Percentiles rank a stretch among this genome's conserved stretches.
phyloP scores from a whole-genome alignment of 92 coral and sea anemone species.

The Isaurus tuberculatus region DNA sequence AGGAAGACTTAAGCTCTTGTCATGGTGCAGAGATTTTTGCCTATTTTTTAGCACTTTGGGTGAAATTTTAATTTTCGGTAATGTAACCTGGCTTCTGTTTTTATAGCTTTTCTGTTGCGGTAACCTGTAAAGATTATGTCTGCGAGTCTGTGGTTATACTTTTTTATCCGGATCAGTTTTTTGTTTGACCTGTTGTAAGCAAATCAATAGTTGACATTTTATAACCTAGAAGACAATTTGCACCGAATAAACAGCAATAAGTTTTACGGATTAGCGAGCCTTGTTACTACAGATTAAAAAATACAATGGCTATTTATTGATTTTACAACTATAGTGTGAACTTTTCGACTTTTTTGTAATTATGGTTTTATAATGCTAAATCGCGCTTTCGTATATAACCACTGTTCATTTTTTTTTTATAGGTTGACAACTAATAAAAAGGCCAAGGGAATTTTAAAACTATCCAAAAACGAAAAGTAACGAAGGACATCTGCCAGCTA shows the following conservation, averaged over 20 bases:
- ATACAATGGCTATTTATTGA: not conserved
- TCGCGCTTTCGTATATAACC: too few relatives aligned
- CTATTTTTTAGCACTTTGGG: not conserved
- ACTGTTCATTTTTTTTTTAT: too few relatives aligned
- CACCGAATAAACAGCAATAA: not conserved
- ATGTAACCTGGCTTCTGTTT: not conserved
- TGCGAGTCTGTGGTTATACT: not conserved
- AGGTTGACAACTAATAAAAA: too few relatives aligned
- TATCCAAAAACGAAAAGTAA: too few relatives aligned
- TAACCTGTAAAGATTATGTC: not conserved
- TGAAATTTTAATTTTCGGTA: not conserved
- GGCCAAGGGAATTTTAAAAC: too few relatives aligned
- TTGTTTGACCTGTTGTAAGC: not conserved
- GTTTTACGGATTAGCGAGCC: too few relatives aligned
- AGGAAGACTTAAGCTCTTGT: too few relatives aligned
- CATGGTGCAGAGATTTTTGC: not conserved
- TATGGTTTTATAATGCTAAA: too few relatives aligned
- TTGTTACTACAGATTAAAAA: not conserved
- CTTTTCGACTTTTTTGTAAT: too few relatives aligned
- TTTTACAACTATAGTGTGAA: too few relatives aligned
- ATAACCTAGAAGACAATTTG: not conserved
- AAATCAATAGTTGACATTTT: not conserved
- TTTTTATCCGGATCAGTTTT: not conserved
- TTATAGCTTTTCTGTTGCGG: constrained; percentile 10
- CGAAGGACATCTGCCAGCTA: too few relatives aligned